Evolutionary conservation across 2,113 vertebrate species (phyloP).

Genomic region (Okapia johnstoni): DNA sequence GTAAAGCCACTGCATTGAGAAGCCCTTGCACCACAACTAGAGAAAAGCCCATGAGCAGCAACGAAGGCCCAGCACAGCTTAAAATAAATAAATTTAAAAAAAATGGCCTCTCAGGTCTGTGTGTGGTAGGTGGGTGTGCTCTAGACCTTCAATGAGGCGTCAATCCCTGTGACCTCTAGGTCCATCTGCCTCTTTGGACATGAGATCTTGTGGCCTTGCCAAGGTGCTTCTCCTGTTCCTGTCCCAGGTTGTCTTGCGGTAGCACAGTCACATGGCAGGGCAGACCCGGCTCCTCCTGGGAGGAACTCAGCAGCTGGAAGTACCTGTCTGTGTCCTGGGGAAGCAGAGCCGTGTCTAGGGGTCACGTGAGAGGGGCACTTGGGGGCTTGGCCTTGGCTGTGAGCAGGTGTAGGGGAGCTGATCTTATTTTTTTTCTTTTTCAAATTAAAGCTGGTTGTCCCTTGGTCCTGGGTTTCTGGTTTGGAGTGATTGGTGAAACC

Average conservation of each 20-base stretch:
- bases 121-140: background rate
- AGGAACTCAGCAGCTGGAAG: background rate
- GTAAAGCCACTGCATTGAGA: background rate
- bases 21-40: background rate
- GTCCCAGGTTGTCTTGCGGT: background rate
- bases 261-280: background rate
- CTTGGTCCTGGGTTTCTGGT: background rate
- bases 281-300: background rate
- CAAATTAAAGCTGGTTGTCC: background rate
- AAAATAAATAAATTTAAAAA: background rate
- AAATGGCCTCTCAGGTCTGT: background rate
- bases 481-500: background rate
- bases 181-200: background rate
- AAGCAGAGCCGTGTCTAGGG: background rate
- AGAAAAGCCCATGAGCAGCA: background rate
- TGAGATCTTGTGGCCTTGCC: background rate
- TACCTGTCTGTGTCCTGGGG: background rate
- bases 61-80: background rate
- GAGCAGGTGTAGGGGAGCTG: background rate
- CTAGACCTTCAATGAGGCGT: background rate
- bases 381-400: background rate
- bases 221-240: background rate
- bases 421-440: background rate
- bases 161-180: accelerated
- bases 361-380: accelerated